Evolutionary conservation across 2,797 vertebrate species (phyloP), one percentile per base, ranked within the genome.

Genomic region (Cercopithecus hamlyni): DNA sequence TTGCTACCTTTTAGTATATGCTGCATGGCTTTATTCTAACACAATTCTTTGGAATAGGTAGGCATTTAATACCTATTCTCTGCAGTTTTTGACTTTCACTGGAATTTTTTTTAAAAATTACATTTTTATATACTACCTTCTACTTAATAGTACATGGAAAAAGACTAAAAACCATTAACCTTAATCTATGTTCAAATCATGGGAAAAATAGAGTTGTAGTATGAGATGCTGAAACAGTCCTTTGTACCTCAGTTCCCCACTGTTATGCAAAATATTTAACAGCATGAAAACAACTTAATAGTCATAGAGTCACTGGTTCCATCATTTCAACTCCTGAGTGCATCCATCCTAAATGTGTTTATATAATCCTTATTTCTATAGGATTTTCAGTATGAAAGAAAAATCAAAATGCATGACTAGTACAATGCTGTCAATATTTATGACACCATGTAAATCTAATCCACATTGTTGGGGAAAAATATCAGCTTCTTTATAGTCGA

Each of bases 221-320:
- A 93, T 70, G 43, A 88, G 48, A 93, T 87, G 52, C 55, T 87
- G 86, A 96, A 93, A 95, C 33, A 84, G 48, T 43, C 22, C 84
- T 76, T 73, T 87, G 80, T 96, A 52, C 41, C 81, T 90, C 67
- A 58, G 10, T 36, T 95, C 77, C 90, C 95, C 39, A 97, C 94
- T 91, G 96, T 55, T 96, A 97, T 22, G 50, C 79, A 97, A 97
- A 98, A 94, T 90, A 96, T 94, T 97, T 97, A 97, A 81, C 97
- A 98, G 96, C 97, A 90, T 97, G 96, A 97, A 97, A 95, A 75
- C 95, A 97, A 82, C 90, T 97, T 97, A 94, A 93, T 94, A 97
- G 92, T 97, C 96, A 97, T 85, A 89, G 88, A 98, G 83, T 94
- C 79, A 90, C 80, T 85, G 48, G 80, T 97, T 50, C 83, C 72